These are phyloP conservation scores for Poecile atricapillus DNA, from an alignment of 2,113 vertebrate species.

Conservation along the genomic window DNA sequence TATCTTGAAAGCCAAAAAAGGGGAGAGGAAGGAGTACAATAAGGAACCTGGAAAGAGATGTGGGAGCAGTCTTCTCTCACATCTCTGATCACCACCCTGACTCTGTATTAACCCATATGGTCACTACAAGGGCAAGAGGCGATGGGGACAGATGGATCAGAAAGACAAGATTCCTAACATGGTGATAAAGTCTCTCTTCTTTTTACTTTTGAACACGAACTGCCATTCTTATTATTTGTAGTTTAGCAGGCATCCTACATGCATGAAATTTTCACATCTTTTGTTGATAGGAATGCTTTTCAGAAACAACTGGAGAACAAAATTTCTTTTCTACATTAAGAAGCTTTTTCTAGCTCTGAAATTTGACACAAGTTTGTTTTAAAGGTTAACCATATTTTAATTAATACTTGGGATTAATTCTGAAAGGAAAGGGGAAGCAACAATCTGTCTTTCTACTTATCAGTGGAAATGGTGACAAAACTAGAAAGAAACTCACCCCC, in stretches of 20 bases:
- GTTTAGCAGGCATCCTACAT: background rate
- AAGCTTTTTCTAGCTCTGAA: constrained; percentile 7
- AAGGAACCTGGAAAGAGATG: background rate
- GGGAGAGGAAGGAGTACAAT: background rate
- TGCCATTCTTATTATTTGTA: background rate
- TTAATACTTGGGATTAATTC: constrained; percentile 13
- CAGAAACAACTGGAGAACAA: background rate
- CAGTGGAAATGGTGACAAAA: background rate
- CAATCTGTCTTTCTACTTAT: background rate
- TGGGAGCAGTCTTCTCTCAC: background rate
- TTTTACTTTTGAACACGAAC: background rate
- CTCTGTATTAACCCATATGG: background rate
- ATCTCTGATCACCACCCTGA: background rate
- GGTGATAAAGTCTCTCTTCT: background rate
- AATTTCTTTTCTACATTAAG: background rate
- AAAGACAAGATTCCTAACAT: background rate
- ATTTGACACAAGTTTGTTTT: background rate
- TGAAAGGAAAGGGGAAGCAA: background rate
- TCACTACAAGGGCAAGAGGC: background rate
- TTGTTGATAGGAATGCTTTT: background rate
- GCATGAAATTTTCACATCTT: background rate
- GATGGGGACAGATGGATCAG: background rate
- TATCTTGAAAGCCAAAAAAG: background rate
- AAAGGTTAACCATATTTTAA: constrained; percentile 38
- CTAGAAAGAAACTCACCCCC: background rate